Conservation (phyloP, 2,888 invertebrate species). For the Hipparchia sbordonii region DNA sequence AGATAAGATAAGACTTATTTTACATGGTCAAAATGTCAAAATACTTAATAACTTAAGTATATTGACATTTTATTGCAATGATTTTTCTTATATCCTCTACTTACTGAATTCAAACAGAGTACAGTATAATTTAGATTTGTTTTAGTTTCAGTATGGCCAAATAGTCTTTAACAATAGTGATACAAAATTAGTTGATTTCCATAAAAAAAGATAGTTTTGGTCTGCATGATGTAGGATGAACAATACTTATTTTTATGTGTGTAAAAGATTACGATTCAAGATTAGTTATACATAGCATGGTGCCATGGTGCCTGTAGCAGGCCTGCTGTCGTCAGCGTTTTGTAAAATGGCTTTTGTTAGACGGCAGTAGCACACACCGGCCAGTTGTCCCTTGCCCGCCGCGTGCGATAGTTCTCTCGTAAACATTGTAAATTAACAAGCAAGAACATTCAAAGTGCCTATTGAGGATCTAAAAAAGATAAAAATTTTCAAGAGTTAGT, state of each 20-base stretch:
- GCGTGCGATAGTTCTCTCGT: no score
- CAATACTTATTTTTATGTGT: constrained; percentile 8
- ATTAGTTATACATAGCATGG: not conserved
- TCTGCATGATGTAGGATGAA: constrained; percentile 17
- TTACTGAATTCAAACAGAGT: not conserved
- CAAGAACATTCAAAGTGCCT: no score
- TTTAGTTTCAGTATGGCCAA: not conserved
- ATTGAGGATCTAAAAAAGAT: not conserved
- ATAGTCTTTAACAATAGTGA: constrained; percentile 3
- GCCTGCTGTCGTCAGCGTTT: no score
- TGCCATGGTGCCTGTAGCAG: no score
- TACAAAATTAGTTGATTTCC: constrained; percentile 12
- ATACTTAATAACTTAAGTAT: no score
- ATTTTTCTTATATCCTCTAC: not conserved
- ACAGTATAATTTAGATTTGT: not conserved
- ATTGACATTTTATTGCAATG: not conserved
- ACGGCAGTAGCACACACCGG: no score
- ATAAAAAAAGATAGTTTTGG: constrained; percentile 13
- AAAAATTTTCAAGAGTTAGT: not conserved
- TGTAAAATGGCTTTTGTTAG: no score
- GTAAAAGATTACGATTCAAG: not conserved
- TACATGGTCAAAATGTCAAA: no score
- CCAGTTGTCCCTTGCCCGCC: no score
- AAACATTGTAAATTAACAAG: no score
- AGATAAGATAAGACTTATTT: no score